Evolutionary conservation across 1,140 invertebrate species (phyloP), one percentile per base, ranked within the genome.

Genomic region (Drosophila lini): DNA sequence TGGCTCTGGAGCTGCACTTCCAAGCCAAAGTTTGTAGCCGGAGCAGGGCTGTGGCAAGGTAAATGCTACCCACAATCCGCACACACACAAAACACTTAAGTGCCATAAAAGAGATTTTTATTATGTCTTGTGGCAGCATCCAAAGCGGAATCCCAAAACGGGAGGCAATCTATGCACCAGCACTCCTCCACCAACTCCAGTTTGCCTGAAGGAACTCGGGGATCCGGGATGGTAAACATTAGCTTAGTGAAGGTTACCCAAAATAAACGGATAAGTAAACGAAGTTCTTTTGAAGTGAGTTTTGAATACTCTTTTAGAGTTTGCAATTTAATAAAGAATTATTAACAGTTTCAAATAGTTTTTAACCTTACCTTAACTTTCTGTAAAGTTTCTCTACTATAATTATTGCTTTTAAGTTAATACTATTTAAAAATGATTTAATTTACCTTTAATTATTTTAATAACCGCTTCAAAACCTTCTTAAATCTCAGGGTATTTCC

Each of bases 81-180:
- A 84, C 69, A 71, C 84, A 71, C 84, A 84, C 84, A 73, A 80
- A 84, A 73, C 84, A 89, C 84, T 88, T 89, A 89, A 88, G 83
- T 88, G 84, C 84, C 84, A 89, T 88, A 88, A 88, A 88, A 88
- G 84, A 88, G 84, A 89, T 88, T 88, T 88, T 88, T 88, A 88
- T 88, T 89, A 88, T 89, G 80, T 89, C 83, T 88, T 88, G 77
- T 80, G 77, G 69, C 59, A 71, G 55, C 81, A 69, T 59, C 73
- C 80, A 56, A 62, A 44, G 65, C 65, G 65, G 61, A 34, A 22
- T 38, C 47, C 65, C 65, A 55, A 69, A 69, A 69, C 65, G 65
- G 65, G 47, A 67, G 65, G 65, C 65, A 67, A 69, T 69, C 65
- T 69, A 69, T 69, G 50, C 62, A 15, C 28, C 48, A 32, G 1